Conservation (phyloP, 2,113 vertebrate species). For the Poicephalus meyeri region DNA sequence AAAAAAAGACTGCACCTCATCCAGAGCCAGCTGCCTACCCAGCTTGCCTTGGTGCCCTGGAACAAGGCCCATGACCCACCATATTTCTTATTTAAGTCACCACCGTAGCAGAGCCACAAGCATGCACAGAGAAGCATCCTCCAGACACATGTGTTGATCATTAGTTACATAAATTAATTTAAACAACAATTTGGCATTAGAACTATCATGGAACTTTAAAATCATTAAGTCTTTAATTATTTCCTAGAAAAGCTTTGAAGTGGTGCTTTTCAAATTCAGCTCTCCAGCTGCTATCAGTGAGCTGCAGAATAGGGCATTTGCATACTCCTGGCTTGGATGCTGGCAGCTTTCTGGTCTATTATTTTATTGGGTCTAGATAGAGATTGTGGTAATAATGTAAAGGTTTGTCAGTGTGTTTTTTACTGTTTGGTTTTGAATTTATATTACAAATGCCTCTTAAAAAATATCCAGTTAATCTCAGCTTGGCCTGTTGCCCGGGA, state of each 20-base stretch:
- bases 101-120: rapidly evolving
- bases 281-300: constrained; percentile 35
- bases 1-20: background rate
- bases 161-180: constrained; percentile 35
- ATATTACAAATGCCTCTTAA: background rate
- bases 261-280: background rate
- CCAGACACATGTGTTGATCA: background rate
- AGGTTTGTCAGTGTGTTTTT: constrained; percentile 26
- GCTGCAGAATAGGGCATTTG: constrained; percentile 8
- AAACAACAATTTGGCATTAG: constrained; percentile 2
- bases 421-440: constrained; percentile 39
- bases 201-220: constrained; percentile 10
- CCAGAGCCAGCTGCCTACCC: background rate
- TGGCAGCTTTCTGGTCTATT: constrained; percentile 25
- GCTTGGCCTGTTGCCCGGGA: constrained; percentile 42
- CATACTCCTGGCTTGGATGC: background rate
- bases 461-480: constrained; percentile 47
- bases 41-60: background rate
- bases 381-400: constrained; percentile 23
- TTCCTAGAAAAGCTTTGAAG: constrained; percentile 49
- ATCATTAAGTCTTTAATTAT: constrained; percentile 29
- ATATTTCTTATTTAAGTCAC: background rate
- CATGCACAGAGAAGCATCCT: background rate
- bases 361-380: constrained; percentile 18
- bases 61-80: background rate